Evolutionary conservation across 2,888 invertebrate species (phyloP), one percentile per base, ranked within the genome.

Genomic region (Drosophila koepferae): DNA sequence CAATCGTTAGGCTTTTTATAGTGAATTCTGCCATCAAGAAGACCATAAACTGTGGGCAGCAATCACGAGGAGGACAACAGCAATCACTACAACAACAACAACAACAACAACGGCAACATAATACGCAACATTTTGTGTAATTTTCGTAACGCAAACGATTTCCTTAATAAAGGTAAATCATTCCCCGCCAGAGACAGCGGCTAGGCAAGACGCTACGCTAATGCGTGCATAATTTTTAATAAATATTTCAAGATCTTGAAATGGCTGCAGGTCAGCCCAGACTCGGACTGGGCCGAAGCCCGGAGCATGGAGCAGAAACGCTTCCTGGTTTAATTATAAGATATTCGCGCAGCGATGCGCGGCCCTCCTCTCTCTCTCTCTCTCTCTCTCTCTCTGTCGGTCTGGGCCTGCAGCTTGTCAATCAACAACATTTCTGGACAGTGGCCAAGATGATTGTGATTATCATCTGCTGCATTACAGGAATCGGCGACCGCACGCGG

Each of bases 251-350:
- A 85, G 83, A 82, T 88, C 81, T 83, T 68, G 74, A 71, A 69
- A 79, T 74, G 77, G 54, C 73, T 79, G 76, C 72, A 74, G 72
- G 70, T 69, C 64, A 46, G 49, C 64, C 48, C 46, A 48, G 48
- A 16, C 53, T 20, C 23, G 1, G 55, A 16, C 49, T 54, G n/a
- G 36, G 43, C 36, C 18, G 16, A 20, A 23, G 49, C 43, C 31
- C n/a, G 49, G 63, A 66, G 59, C 61, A 18, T 14, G 59, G 69
- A 49, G 61, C 43, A 55, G 58, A 88, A 90, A 84, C 74, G 82
- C 89, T 91, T 90, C 91, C 91, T 91, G 89, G 91, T 90, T 91
- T 90, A 91, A 91, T 91, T 90, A 90, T 87, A 88, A 77, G 63
- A 51, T 72, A 74, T 74, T 67, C 56, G 56, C 70, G 63, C 60